A percentile compares a stretch with the other conserved stretches of the same genome.
Conservation (phyloP, 2,113 vertebrate genomes). For the Chamaea fasciata region DNA sequence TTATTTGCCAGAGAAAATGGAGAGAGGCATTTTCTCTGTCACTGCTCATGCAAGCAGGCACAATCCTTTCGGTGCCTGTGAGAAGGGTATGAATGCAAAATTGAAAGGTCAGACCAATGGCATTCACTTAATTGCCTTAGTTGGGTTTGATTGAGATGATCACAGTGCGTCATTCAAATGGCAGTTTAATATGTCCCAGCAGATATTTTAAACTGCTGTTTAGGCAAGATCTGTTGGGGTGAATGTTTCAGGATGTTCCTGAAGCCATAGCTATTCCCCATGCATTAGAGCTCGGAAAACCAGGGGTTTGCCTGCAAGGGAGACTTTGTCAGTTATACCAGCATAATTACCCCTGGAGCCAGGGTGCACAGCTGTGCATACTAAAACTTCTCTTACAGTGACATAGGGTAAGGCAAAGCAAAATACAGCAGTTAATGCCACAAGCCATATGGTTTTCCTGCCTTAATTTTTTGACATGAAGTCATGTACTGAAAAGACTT, state of each 20-base stretch:
- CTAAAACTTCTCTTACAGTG: background rate
- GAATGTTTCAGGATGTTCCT: background rate
- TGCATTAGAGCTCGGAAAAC: background rate
- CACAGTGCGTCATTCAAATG: background rate
- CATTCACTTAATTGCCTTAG: background rate
- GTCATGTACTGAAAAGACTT: background rate
- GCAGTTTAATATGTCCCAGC: background rate
- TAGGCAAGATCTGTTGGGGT: background rate
- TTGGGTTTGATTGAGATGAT: background rate
- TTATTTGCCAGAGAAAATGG: background rate
- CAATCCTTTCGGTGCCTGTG: background rate
- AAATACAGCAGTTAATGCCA: background rate
- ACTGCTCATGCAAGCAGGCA: background rate
- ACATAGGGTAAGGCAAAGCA: background rate
- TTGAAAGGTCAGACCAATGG: background rate
- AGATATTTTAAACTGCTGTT: background rate
- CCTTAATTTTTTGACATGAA: background rate
- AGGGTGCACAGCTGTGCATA: background rate
- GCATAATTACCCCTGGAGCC: background rate
- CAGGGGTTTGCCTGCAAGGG: background rate
- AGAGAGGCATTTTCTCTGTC: background rate
- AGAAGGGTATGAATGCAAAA: background rate
- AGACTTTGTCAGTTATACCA: background rate
- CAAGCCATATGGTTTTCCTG: background rate
- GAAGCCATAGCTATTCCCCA: background rate